Conservation (phyloP, 2,888 invertebrate species). For the Drosophila anomelani region DNA sequence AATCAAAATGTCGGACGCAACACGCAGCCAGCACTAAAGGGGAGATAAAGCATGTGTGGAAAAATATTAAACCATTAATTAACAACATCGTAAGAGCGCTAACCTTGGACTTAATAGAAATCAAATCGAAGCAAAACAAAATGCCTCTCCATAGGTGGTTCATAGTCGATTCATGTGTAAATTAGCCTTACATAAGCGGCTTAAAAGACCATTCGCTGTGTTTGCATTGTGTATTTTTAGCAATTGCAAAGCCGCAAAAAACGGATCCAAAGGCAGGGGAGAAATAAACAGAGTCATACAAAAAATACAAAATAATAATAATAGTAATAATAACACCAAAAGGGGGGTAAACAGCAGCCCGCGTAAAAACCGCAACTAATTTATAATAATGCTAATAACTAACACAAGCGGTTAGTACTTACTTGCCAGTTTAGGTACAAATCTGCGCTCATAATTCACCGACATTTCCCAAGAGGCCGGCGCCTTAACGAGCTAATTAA, state of each 20-base stretch:
- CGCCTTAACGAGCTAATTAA: slow-evolving; percentile 50
- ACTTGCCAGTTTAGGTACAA: background rate
- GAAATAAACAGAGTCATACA: slow-evolving; percentile 30
- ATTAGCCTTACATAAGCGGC: slow-evolving; percentile 77
- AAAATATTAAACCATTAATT: slow-evolving; percentile 68
- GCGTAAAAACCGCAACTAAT: slow-evolving; percentile 68
- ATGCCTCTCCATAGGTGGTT: slow-evolving; percentile 52
- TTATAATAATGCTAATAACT: slow-evolving; percentile 61
- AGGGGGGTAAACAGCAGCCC: slow-evolving; percentile 30
- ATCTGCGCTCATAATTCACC: slow-evolving; percentile 21
- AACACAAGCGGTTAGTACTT: slow-evolving; percentile 6
- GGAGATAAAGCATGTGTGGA: slow-evolving; percentile 17
- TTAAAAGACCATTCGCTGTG: slow-evolving; percentile 52
- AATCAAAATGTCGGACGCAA: slow-evolving; percentile 60
- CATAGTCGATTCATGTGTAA: slow-evolving; percentile 73
- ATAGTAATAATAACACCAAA: slow-evolving; percentile 12
- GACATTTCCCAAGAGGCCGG: slow-evolving; percentile 62
- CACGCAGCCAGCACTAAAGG: slow-evolving; percentile 2
- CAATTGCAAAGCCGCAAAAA: slow-evolving; percentile 68
- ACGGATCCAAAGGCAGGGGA: slow-evolving; percentile 17
- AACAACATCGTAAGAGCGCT: slow-evolving; percentile 56
- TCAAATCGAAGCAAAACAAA: slow-evolving; percentile 63
- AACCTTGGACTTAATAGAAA: slow-evolving; percentile 78
- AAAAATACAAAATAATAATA: slow-evolving; percentile 16
- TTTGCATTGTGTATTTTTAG: slow-evolving; percentile 64